Evolutionary conservation across 2,113 vertebrate species (phyloP), one percentile per base, ranked within the genome.

Genomic region (Ginglymostoma cirratum): DNA sequence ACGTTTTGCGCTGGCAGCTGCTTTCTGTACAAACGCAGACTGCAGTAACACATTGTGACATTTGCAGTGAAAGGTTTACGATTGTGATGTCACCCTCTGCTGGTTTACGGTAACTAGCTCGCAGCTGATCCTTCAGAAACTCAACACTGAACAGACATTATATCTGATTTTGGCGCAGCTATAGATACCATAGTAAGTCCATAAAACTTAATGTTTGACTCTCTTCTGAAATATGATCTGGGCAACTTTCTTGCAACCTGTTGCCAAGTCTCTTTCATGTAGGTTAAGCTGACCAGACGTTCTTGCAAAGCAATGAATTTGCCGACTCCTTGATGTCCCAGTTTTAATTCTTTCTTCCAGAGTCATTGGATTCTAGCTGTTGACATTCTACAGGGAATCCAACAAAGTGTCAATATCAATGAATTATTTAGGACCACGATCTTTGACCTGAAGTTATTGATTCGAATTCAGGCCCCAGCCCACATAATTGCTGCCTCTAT

Each of bases 231-330:
- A 48, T 42, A 72, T 48, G 42, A 95, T 72, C 42, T 65, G 67
- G 93, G 93, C 66, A 95, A 76, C 67, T 95, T 24, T 95, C 38
- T 72, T 72, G 38, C 27, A 95, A 95, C 94, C 23, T 34, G 94
- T 95, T 48, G 94, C 69, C 94, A 95, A 95, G 67, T 72, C 52
- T 76, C 69, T 95, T 72, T 72, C 45, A 45, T 72, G 67, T 72
- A 34, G 94, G 94, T 95, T 95, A 95, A 95, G 42, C 42, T 95
- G 94, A 95, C 94, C 94, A 72, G 94, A 95, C 45, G 15, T 7
- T 34, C 69, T 45, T 95, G 94, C 76, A 24, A 45, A 72, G 52
- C 45, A 30, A 15, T 45, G 94, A 52, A 30, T 34, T 34, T 95
- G 27, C 15, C 48, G 94, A 72, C 24, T 72, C 42, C 23, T 70